Evolutionary conservation across 2,113 vertebrate species (phyloP), one percentile per base, ranked within the genome.

Genomic region (Cavia porcellus): DNA sequence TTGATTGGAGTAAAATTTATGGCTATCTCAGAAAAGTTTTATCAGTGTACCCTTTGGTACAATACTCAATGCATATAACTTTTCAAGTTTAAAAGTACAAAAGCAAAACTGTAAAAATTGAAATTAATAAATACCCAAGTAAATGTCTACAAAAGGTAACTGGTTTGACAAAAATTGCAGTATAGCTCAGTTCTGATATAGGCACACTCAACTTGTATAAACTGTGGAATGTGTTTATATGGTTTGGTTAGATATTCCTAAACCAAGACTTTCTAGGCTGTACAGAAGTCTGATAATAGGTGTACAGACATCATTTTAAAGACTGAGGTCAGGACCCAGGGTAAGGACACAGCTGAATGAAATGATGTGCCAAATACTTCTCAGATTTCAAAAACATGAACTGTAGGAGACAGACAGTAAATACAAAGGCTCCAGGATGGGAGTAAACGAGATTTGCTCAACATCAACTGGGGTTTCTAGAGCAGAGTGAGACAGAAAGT

Each of bases 81-180:
- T 95, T 91, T 70, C 7, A 13, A 74, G n/a, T 68, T 75, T 62
- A 80, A 68, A 92, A 95, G 32, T 24, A 57, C 35, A 93, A 93
- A 94, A 91, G 50, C 62, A 91, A 95, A 96, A 86, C 9, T 12
- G 4, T 10, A 89, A 90, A 88, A 82, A 28, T 86, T 62, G n/a
- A 93, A 96, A 81, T 86, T 70, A 57, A 74, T 62, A n/a, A 59
- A 64, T 12, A 8, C 72, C 66, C 61, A 87, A 50, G 52, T 42
- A 74, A 83, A 87, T 70, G 35, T 84, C 42, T 61, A 66, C 47
- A 86, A 75, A 79, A 87, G 7, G 28, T 38, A 19, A 79, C 47
- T 38, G 77, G 57, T 42, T 87, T 84, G 24, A 87, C 20, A 74
- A 70, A 70, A 70, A 42, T 68, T 82, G 22, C 7, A 25, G 55